Evolutionary conservation across 2,113 vertebrate species (phyloP), one percentile per base, ranked within the genome.

Genomic region (Caranx melampygus): DNA sequence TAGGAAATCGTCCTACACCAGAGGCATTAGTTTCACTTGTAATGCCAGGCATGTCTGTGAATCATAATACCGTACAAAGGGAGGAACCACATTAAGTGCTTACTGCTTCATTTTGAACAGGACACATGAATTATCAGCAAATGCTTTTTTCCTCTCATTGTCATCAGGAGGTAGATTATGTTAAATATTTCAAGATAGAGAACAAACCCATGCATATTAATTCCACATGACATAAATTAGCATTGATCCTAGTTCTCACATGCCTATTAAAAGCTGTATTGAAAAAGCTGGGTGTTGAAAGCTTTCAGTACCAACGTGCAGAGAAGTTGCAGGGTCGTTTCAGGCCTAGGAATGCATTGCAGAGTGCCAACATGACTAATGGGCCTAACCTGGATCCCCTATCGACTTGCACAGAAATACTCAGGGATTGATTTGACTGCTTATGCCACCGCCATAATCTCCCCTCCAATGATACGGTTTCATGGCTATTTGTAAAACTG

Each of bases 281-380:
- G 64, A 45, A 31, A 77, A 88, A 86, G 52, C 71, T 65, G 44
- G 49, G n/a, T 58, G 44, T 60, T 65, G 54, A 34, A 54, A 52
- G 81, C 52, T 83, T 84, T 83, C 68, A 71, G 78, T 37, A 72
- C 42, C 66, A 66, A 34, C n/a, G 65, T 83, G 70, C 52, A 74
- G 70, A 74, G 84, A 54, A 63, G 72, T 88, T 52, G 57, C 31
- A 59, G 75, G 72, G 61, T 81, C 18, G 63, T 82, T 84, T 86
- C 57, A 42, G 76, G 64, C 64, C 77, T 47, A 59, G 79, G 37
- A 86, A 76, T 76, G 78, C 78, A 78, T 72, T 81, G 77, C 71
- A 68, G 66, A 73, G 79, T 92, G 93, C 91, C 88, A 92, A 85
- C 85, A 80, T 94, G 92, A 95, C 88, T 92, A 92, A 94, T 94